These are phyloP conservation scores for Notothenia rossii DNA, from an alignment of 2,113 vertebrate species.

Conservation along the genomic window DNA sequence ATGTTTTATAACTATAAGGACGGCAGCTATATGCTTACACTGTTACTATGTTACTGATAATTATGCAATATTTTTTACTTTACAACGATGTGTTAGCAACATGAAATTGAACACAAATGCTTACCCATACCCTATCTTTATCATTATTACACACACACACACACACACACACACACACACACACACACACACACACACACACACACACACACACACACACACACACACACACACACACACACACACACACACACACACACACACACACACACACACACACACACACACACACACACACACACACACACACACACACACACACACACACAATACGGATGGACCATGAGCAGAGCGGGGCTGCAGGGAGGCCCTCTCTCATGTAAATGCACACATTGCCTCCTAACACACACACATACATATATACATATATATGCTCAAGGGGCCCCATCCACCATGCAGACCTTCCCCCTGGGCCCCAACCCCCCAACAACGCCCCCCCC, in stretches of 20 bases:
- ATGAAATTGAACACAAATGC: no score
- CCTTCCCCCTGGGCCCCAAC: slow-evolving; percentile 55
- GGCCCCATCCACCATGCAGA: slow-evolving; percentile 41
- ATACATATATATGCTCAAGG: slow-evolving; percentile 23
- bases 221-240: not conserved
- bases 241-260: not conserved
- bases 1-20: no score
- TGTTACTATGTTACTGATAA: no score
- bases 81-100: no score
- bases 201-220: not conserved
- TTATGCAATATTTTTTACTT: no score
- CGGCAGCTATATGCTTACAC: no score
- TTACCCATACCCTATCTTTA: no score
- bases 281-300: slow-evolving; percentile 5
- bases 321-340: slow-evolving; percentile 1
- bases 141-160: no score
- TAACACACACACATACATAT: not conserved
- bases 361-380: not conserved
- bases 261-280: not conserved
- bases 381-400: slow-evolving; percentile 5
- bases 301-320: slow-evolving; percentile 9
- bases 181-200: not conserved
- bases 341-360: slow-evolving; percentile 7
- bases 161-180: not conserved
- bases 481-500: not conserved